These are phyloP conservation scores for Drosophila truncata DNA, from an alignment of 1,140 invertebrate species.

Conservation along the genomic window DNA sequence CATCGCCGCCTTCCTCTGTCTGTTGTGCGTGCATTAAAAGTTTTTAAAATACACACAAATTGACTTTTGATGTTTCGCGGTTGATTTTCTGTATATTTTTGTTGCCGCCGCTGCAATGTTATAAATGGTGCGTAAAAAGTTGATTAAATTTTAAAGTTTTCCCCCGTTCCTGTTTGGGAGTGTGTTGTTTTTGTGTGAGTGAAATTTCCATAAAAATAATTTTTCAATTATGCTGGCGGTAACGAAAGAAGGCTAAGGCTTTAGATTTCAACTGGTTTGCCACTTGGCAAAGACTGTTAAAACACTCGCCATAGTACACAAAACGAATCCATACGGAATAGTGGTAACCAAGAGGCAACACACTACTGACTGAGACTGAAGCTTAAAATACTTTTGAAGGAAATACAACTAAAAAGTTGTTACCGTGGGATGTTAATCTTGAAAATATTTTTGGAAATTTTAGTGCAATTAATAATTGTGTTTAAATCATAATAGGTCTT, in stretches of 20 bases:
- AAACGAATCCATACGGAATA: slow-evolving; percentile 7
- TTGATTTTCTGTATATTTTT: slow-evolving; percentile 64
- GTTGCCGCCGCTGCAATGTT: slow-evolving; percentile 40
- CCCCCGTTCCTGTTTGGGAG: slow-evolving; percentile 2
- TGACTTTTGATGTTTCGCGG: slow-evolving; percentile 82
- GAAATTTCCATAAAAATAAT: slow-evolving; percentile 78
- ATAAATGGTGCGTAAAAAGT: slow-evolving; percentile 79
- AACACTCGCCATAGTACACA: slow-evolving; percentile 28
- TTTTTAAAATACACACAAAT: slow-evolving; percentile 79
- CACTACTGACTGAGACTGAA: background rate
- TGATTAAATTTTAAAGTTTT: slow-evolving; percentile 79
- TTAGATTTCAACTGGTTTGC: slow-evolving; percentile 57
- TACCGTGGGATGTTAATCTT: background rate
- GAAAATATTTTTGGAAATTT: background rate
- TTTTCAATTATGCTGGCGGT: slow-evolving; percentile 74
- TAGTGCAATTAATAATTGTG: background rate
- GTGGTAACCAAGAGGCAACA: background rate
- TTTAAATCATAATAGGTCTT: background rate
- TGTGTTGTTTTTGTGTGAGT: slow-evolving; percentile 14
- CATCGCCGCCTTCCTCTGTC: background rate
- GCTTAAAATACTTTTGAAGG: slow-evolving; percentile 1
- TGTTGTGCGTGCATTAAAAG: slow-evolving; percentile 71
- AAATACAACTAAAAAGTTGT: background rate
- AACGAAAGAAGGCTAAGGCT: slow-evolving; percentile 35
- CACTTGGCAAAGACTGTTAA: slow-evolving; percentile 59